Base-by-base conservation (phyloP, 2,113 vertebrate genomes). In the Jaculus jaculus region DNA sequence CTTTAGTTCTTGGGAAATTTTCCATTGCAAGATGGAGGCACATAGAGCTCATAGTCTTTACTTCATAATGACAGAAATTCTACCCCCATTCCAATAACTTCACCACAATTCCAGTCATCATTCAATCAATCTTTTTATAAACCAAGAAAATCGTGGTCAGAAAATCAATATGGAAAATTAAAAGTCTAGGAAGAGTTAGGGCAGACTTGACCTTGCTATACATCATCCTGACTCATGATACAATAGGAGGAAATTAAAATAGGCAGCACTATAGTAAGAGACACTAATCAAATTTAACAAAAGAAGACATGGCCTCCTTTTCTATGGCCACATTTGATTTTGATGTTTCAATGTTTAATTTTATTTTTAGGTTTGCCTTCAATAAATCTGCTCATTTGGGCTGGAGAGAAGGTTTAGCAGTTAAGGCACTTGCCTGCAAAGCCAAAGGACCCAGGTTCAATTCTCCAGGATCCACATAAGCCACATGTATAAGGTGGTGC, bases 51-150 rank as follows among this genome's bases (percentile, higher is more conserved):
- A 54, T 54, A 93, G 54, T 68, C 26, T 85, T 78, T 42, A 54
- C 84, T 94, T 95, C 84, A 92, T 58, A 83, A 13, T 86, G 51
- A 92, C 20, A 71, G 34, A 54, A 95, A 92, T 86, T 92, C 65
- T 79, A n/a, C 39, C 42, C 21, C 9, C 69, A 87, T 66, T 66
- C 91, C 81, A 93, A 87, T 58, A 92, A 92, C 80, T 91, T 83
- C 66, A 91, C 83, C 37, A 74, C 3, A 83, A 89, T 68, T 83
- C 65, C 20, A 83, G 26, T 82, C 9, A 88, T 88, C 85, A 92
- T 77, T 63, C 34, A 79, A 12, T 63, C 42, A 74, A 20, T 24
- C 39, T 71, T 92, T 89, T 79, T 54, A 82, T 32, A 89, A 26
- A 91, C 42, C 77, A 69, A 83, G 32, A 90, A 84, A 65, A 88